Evolutionary conservation across 2,797 vertebrate species (phyloP).

Genomic region (Chaunax sp.): DNA sequence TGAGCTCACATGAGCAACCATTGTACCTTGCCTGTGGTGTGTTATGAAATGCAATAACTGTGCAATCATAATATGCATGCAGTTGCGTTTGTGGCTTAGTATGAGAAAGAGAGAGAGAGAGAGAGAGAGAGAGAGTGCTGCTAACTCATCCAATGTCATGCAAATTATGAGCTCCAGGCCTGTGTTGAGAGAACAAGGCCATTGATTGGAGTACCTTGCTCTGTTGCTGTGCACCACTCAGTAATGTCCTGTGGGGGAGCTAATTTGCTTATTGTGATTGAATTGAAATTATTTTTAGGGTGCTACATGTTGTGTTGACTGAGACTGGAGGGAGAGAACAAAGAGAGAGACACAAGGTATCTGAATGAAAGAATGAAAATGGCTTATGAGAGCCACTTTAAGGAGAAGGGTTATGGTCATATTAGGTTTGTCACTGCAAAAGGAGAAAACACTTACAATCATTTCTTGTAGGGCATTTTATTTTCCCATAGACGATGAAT

Average conservation of each 20-base stretch:
- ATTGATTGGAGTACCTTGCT: slow-evolving; percentile 78
- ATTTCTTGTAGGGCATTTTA: background rate
- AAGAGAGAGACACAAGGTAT: slow-evolving; percentile 26
- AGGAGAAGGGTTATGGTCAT: background rate
- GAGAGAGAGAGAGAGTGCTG: slow-evolving; percentile 15
- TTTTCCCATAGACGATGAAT: background rate
- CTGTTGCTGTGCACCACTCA: slow-evolving; percentile 57
- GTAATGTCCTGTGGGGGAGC: slow-evolving; percentile 70
- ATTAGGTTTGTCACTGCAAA: background rate
- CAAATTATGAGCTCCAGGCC: slow-evolving; percentile 69
- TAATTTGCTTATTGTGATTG: slow-evolving; percentile 80
- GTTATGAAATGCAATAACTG: slow-evolving; percentile 27
- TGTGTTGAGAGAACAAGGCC: slow-evolving; percentile 74
- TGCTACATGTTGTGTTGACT: slow-evolving; percentile 13
- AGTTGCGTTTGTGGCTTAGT: slow-evolving; percentile 43
- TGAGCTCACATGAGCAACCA: slow-evolving; percentile 2
- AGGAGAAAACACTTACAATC: background rate
- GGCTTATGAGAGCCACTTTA: slow-evolving; percentile 11
- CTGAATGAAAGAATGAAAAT: slow-evolving; percentile 33
- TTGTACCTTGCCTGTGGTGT: slow-evolving; percentile 25
- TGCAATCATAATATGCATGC: slow-evolving; percentile 49
- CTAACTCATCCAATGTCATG: slow-evolving; percentile 73
- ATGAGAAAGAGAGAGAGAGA: slow-evolving; percentile 7
- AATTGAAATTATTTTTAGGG: slow-evolving; percentile 66
- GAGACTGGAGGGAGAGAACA: slow-evolving; percentile 22